Percentiles rank a stretch among this genome's conserved stretches.
Evolutionary conservation across 2,113 vertebrate species (phyloP).

Genomic region (Dunckerocampus dactyliophorus): DNA sequence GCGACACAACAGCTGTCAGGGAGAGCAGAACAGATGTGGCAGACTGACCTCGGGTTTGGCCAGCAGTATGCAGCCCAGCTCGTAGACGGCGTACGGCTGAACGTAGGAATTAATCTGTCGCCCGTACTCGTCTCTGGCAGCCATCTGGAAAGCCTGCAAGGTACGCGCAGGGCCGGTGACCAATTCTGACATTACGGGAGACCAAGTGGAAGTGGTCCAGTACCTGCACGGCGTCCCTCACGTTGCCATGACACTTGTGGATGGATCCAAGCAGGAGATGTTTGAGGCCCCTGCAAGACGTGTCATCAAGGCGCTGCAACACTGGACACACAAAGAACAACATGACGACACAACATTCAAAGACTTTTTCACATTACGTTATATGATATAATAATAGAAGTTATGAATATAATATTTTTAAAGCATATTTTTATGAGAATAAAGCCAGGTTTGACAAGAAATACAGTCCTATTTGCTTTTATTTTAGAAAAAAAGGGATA

Average conservation of each 20-base stretch:
- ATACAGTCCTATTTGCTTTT: too few relatives aligned
- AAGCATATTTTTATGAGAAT: too few relatives aligned
- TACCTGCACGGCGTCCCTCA: slow-evolving; percentile 77
- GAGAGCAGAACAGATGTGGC: not conserved
- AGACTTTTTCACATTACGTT: too few relatives aligned
- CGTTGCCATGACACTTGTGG: slow-evolving; percentile 95
- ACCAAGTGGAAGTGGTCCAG: not conserved
- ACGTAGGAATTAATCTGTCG: slow-evolving; percentile 88
- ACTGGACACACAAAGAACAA: slow-evolving; percentile 66
- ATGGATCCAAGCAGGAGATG: slow-evolving; percentile 94
- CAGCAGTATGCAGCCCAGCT: slow-evolving; percentile 90
- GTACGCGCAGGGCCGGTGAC: not conserved
- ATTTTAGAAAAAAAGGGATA: too few relatives aligned
- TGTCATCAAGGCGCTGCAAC: slow-evolving; percentile 87
- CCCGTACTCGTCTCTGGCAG: slow-evolving; percentile 87
- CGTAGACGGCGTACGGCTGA: slow-evolving; percentile 94
- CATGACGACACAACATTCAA: not conserved
- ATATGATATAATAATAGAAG: too few relatives aligned
- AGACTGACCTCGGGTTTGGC: slow-evolving; percentile 86
- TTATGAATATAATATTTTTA: too few relatives aligned
- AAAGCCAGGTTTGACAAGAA: too few relatives aligned
- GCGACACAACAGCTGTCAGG: not conserved
- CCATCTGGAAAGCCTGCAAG: slow-evolving; percentile 86
- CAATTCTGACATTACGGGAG: too few relatives aligned
- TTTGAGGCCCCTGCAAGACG: slow-evolving; percentile 81